Conservation (phyloP, 1,140 invertebrate species). For the Amphibalanus amphitrite region DNA sequence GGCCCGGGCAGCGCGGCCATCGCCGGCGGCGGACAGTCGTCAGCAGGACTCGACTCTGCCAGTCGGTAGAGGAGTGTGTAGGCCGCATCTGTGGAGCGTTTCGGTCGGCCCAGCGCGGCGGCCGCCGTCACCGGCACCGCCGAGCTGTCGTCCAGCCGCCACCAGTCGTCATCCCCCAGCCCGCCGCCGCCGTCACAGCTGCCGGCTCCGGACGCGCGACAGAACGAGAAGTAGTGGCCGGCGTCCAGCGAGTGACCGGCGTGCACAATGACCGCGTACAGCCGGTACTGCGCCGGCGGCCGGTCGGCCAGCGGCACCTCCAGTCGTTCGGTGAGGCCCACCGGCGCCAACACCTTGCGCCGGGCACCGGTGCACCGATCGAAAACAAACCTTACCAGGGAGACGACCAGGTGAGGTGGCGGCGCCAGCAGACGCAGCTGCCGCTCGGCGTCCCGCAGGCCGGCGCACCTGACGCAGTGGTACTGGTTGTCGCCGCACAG, state of each 20-base stretch:
- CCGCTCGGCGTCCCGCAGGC: constrained; percentile 52
- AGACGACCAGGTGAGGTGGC: constrained; percentile 55
- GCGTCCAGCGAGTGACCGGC: constrained; percentile 58
- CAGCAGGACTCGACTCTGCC: constrained; percentile 14
- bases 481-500: constrained; percentile 61
- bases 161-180: constrained; percentile 21
- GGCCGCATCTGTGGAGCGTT: constrained; percentile 38
- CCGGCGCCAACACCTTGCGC: constrained; percentile 2
- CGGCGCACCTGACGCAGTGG: constrained; percentile 52
- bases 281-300: constrained; percentile 30
- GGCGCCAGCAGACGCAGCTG: constrained; percentile 46
- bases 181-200: background rate
- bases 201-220: constrained; percentile 28
- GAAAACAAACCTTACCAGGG: constrained; percentile 62
- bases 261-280: constrained; percentile 66
- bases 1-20: constrained; percentile 24
- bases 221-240: constrained; percentile 69
- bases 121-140: constrained; percentile 35
- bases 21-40: constrained; percentile 22
- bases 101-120: background rate
- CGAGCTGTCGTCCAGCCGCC: constrained; percentile 65
- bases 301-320: background rate
- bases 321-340: background rate
- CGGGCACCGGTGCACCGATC: constrained; percentile 27
- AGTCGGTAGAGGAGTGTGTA: constrained; percentile 58